Evolutionary conservation across 2,797 vertebrate species (phyloP).

Genomic region (Cryptoblepharus egeriae): DNA sequence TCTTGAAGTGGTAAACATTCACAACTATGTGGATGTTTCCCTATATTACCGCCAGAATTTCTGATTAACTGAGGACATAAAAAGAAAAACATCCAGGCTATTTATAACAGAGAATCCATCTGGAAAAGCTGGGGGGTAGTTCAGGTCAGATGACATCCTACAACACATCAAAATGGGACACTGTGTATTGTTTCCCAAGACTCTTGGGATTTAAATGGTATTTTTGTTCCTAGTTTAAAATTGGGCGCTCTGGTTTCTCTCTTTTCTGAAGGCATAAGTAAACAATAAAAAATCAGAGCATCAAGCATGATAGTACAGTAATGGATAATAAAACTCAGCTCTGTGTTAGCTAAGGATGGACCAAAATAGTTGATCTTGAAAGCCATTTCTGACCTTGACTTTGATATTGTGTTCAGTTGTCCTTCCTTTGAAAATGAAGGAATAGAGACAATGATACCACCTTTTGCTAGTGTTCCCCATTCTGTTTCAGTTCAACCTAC

Average conservation of each 20-base stretch:
- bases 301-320: not conserved
- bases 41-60: conserved; percentile 33
- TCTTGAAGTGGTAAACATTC: conserved; percentile 29
- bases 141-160: not conserved
- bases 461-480: not conserved
- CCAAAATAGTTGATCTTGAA: not conserved
- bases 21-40: conserved; percentile 4
- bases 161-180: not conserved
- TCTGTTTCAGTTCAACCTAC: not conserved
- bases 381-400: not conserved
- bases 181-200: not conserved
- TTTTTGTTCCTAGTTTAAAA: conserved; percentile 4
- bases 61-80: not conserved
- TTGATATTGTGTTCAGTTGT: not conserved
- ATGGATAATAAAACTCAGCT: not conserved
- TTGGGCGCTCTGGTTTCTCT: not conserved
- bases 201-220: rapidly evolving
- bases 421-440: not conserved
- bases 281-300: conserved; percentile 5
- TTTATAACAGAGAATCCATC: not conserved
- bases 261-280: not conserved
- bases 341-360: not conserved
- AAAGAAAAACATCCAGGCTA: not conserved
- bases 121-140: not conserved
- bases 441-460: not conserved